Evolutionary conservation across 2,113 vertebrate genomes (phyloP), one percentile per base, ranked within the genome.

Genomic region (Charadrius vociferus): DNA sequence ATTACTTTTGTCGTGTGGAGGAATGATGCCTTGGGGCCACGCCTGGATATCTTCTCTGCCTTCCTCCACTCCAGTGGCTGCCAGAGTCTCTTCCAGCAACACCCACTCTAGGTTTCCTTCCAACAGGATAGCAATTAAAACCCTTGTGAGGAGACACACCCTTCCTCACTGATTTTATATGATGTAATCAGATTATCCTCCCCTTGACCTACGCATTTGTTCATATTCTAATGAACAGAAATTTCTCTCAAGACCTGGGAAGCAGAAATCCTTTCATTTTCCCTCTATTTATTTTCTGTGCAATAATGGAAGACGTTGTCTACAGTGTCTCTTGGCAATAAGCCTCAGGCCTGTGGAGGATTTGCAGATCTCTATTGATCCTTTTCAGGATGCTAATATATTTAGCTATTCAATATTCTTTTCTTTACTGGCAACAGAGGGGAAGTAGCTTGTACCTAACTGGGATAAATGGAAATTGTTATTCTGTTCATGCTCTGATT

Each of bases 111-210:
- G 3, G 12, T 62, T 87, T 84, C 19, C 24, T 91, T 68, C 72
- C 26, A 62, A 29, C 0, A 3, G 9, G 14, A 61, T 49, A 15
- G 20, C 19, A 23, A 55, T 32, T 67, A 92, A 78, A 86, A 22
- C 7, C 12, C 8, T n/a, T 2, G 11, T 1, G 4, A 14, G 6
- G 14, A 56, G n/a, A 18, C 9, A 80, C 7, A 55, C 2, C 3
- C 94, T 79, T 82, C 9, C 24, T 75, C 14, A 41, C 12, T 63
- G 26, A 52, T 71, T 22, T 36, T 81, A 6, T 17, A 24, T 30
- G 23, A 26, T 16, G 6, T 24, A 50, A 17, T 6, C 23, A 53
- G 37, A 50, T 47, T 66, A 70, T 22, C 15, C 21, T 5, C 1
- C 10, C 12, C 24, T 19, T 7, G 29, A 58, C 12, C 17, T 80